phyloP scores from a whole-genome alignment of 2,113 vertebrate species.

The Oreochromis niloticus region DNA sequence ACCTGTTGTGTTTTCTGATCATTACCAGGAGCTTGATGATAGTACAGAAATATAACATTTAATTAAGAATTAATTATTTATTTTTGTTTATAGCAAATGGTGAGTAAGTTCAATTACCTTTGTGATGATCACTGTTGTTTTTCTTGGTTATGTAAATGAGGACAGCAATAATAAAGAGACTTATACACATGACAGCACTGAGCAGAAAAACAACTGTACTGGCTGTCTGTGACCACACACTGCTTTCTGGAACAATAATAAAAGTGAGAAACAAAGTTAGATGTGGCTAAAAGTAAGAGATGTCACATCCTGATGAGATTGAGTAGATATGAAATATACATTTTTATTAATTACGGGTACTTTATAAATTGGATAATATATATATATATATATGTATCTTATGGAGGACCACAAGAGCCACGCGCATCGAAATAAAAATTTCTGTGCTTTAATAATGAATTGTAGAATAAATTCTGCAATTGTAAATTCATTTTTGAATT shows the following conservation, averaged over 20 bases:
- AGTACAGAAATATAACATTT: accelerated
- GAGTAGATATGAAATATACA: too few relatives aligned
- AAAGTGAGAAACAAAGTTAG: not conserved
- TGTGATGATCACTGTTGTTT: not conserved
- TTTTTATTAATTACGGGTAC: too few relatives aligned
- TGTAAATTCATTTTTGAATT: too few relatives aligned
- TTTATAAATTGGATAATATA: too few relatives aligned
- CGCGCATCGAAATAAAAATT: too few relatives aligned
- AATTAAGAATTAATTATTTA: not conserved
- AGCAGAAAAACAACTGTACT: not conserved
- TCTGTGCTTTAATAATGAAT: too few relatives aligned
- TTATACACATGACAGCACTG: not conserved
- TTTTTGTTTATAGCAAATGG: not conserved
- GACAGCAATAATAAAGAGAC: not conserved
- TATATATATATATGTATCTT: too few relatives aligned
- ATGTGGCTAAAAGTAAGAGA: not conserved
- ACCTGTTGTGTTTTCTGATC: not conserved
- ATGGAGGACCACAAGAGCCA: too few relatives aligned
- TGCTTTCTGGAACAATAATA: not conserved
- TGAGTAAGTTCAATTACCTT: not conserved
- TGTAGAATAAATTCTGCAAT: too few relatives aligned
- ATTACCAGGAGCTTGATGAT: not conserved
- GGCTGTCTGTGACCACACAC: not conserved
- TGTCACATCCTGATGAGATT: not conserved
- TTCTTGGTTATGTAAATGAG: not conserved